Base-by-base conservation (phyloP, 2,113 vertebrate genomes). In the Tamias sibiricus region DNA sequence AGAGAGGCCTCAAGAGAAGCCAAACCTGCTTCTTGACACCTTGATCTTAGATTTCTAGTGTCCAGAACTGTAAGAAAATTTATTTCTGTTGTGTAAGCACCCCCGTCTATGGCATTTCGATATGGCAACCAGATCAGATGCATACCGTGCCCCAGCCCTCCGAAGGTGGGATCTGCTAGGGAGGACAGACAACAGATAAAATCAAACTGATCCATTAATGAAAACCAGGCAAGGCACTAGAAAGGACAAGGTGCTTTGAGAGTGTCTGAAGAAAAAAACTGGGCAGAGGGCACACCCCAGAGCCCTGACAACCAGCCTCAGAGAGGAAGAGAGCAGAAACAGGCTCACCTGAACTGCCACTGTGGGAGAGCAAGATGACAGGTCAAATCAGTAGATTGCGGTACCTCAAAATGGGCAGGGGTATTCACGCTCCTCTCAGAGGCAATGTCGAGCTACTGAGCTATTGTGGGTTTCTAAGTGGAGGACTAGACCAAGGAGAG, bases 311-410 rank as follows among this genome's bases (percentile, higher is more conserved):
- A 20, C 57, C 22, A 16, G 54, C 30, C 35, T 47, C 24, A 2
- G 19, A 52, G 54, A 35, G 22, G n/a, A 37, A 14, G 88, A 64
- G 84, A 54, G 7, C 20, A 0, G 4, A n/a, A 28, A 35, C 20
- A 62, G 47, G 4, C 2, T 4, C 40, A 8, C 26, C 8, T 0
- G 0, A 81, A 62, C n/a, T 7, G 10, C 85, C 26, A 0, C 17
- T 6, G n/a, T 2, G 30, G 37, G 1, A 26, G 6, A 16, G 11
- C 0, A 57, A 2, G 54, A 57, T 57, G 54, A 37, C 4, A 3
- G 42, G 12, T 2, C 0, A 0, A 42, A 83, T 20, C 4, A 5
- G 40, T 49, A 66, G 42, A 32, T 11, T 13, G 6, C 79, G 26
- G 74, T 4, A 3, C 52, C 40, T n/a, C 40, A 57, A 59, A 20